phyloP scores from a whole-genome alignment of 2,888 invertebrate species.

The Cetonia aurata region DNA sequence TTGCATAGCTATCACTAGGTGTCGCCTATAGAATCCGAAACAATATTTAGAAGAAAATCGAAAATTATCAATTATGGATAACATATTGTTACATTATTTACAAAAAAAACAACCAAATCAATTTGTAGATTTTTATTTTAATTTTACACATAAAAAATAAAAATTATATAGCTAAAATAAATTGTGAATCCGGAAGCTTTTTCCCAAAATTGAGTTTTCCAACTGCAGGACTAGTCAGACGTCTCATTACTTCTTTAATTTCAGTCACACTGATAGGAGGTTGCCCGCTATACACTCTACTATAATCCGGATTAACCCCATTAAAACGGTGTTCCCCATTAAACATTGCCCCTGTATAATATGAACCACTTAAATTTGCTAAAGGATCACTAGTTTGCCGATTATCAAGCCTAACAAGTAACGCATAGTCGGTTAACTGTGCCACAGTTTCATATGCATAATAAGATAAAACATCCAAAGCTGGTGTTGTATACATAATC shows the following conservation, averaged over 20 bases:
- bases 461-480: constrained; percentile 84
- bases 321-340: constrained; percentile 69
- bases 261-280: constrained; percentile 83
- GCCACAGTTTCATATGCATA: constrained; percentile 93
- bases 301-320: constrained; percentile 66
- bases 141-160: neutral
- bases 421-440: constrained; percentile 86
- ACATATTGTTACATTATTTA: no score
- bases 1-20: neutral
- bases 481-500: constrained; percentile 72
- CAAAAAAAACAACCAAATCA: no score
- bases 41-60: no score
- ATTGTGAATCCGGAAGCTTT: constrained; percentile 61
- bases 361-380: constrained; percentile 75
- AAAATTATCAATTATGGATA: no score
- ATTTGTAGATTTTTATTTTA: neutral
- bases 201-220: constrained; percentile 69
- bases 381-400: constrained; percentile 79
- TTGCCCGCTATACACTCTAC: constrained; percentile 75
- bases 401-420: constrained; percentile 83
- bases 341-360: constrained; percentile 74
- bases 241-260: constrained; percentile 84
- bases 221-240: constrained; percentile 75
- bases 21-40: neutral
- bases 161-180: constrained; percentile 61